These are phyloP conservation scores for Gadopsis marmoratus DNA, from an alignment of 2,797 vertebrate genomes.

Conservation along the genomic window DNA sequence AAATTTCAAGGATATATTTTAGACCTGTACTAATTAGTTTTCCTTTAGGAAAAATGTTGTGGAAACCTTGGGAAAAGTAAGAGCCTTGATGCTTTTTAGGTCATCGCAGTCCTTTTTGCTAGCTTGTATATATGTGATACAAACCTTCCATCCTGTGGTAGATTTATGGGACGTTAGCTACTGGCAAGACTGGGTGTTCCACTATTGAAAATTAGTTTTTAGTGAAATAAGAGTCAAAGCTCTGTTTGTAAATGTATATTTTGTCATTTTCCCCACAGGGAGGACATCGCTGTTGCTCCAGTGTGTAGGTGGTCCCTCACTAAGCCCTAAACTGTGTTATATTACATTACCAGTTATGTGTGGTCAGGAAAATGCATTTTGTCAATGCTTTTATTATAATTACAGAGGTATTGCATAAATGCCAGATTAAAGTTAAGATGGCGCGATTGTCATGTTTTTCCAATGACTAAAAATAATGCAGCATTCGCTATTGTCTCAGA, in stretches of 20 bases:
- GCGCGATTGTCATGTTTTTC: slow-evolving; percentile 14
- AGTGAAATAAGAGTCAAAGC: slow-evolving; percentile 32
- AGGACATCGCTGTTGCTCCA: slow-evolving; percentile 31
- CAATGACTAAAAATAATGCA: neutral
- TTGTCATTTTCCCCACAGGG: slow-evolving; percentile 51
- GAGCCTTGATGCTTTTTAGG: neutral
- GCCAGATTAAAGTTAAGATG: slow-evolving; percentile 16
- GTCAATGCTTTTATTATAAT: slow-evolving; percentile 25
- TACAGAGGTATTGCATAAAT: slow-evolving; percentile 6
- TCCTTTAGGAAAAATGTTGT: neutral
- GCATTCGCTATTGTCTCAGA: neutral
- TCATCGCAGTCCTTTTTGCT: slow-evolving; percentile 1
- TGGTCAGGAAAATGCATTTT: slow-evolving; percentile 46
- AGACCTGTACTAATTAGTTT: neutral
- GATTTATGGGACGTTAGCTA: slow-evolving; percentile 37
- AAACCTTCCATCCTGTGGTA: slow-evolving; percentile 22
- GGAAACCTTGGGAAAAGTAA: neutral
- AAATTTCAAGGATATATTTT: neutral
- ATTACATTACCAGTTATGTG: slow-evolving; percentile 48
- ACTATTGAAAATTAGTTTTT: slow-evolving; percentile 28
- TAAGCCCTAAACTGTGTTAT: slow-evolving; percentile 17
- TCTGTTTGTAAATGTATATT: slow-evolving; percentile 45
- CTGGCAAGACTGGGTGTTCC: slow-evolving; percentile 59
- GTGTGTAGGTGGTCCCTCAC: slow-evolving; percentile 62
- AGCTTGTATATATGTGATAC: slow-evolving; percentile 5